A percentile compares a stretch with the other conserved stretches of the same genome.
These are phyloP conservation scores for Cydia amplana DNA, from an alignment of 1,140 invertebrate species.

Conservation along the genomic window DNA sequence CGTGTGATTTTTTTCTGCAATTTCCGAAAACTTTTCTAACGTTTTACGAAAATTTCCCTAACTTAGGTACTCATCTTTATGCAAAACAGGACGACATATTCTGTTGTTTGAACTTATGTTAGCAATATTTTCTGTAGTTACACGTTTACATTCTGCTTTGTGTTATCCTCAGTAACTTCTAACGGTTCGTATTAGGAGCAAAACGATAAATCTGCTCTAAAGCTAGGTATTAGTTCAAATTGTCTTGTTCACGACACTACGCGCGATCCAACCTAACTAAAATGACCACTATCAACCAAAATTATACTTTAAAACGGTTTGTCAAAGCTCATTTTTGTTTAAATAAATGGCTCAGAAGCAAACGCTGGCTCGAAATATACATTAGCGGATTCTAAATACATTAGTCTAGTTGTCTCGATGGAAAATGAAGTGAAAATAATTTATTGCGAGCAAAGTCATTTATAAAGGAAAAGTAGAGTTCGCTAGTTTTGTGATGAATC, in stretches of 20 bases:
- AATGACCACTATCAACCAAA: background rate
- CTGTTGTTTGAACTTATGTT: background rate
- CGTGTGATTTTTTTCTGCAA: no score
- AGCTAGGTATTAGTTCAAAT: conserved; percentile 61
- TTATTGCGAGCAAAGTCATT: conserved; percentile 23
- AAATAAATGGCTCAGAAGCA: background rate
- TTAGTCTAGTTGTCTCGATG: conserved; percentile 38
- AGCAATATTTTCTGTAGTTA: background rate
- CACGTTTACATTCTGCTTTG: background rate
- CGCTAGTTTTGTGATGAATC: conserved; percentile 25
- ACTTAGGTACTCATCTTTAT: no score
- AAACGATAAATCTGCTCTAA: conserved; percentile 62
- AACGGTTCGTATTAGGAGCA: conserved; percentile 26
- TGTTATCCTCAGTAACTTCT: conserved; percentile 1
- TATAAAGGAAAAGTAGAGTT: conserved; percentile 19
- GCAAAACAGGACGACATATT: background rate
- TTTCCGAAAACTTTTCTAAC: no score
- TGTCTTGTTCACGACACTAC: conserved; percentile 40
- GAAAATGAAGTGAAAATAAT: conserved; percentile 42
- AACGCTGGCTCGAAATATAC: conserved; percentile 26
- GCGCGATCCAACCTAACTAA: background rate
- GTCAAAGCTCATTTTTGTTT: conserved; percentile 12
- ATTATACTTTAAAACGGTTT: background rate
- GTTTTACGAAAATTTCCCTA: no score
- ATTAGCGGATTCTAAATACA: conserved; percentile 45